Evolutionary conservation across 2,113 vertebrate species (phyloP).

Genomic region (Amblyopsis rosae): DNA sequence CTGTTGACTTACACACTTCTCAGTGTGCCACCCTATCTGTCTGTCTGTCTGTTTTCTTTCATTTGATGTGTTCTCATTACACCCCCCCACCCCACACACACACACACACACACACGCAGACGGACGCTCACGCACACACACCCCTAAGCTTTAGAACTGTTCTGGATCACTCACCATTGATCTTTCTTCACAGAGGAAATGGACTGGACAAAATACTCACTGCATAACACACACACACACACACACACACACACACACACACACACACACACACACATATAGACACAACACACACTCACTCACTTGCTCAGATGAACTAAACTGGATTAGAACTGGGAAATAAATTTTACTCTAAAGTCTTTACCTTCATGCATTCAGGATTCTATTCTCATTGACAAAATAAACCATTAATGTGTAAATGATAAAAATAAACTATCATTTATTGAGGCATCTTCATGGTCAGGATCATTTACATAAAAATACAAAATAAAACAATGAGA

Average conservation of each 20-base stretch:
- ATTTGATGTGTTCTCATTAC: neutral
- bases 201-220: conserved; percentile 3
- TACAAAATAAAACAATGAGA: no score
- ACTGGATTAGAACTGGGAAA: neutral
- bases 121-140: neutral
- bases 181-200: neutral
- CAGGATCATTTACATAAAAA: no score
- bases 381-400: no score
- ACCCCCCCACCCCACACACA: neutral
- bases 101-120: neutral
- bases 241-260: neutral
- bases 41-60: neutral
- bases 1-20: neutral
- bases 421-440: no score
- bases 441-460: no score
- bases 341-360: no score
- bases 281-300: neutral
- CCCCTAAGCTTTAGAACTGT: neutral
- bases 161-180: neutral
- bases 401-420: no score
- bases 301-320: neutral
- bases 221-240: neutral
- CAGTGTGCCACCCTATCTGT: neutral
- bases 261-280: conserved; percentile 1
- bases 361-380: no score